A percentile compares a stretch with the other conserved stretches of the same genome.
These are phyloP conservation scores for Papilio helenus DNA, from an alignment of 1,140 invertebrate species.

Conservation along the genomic window DNA sequence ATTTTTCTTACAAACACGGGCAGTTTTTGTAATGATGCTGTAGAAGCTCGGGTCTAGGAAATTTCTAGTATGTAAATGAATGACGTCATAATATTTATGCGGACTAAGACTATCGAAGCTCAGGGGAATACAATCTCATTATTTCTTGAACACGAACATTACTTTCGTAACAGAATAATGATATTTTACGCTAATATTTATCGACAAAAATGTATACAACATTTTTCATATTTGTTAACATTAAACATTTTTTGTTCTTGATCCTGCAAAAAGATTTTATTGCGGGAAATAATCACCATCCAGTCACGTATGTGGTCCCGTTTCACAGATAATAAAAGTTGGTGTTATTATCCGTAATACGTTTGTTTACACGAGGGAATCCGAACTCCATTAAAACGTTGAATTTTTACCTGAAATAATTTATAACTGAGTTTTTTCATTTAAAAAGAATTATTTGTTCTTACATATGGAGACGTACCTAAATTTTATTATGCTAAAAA, in stretches of 20 bases:
- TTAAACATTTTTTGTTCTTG: background rate
- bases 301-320: conserved; percentile 12
- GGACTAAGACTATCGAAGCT: background rate
- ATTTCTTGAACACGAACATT: background rate
- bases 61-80: background rate
- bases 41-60: background rate
- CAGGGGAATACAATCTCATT: background rate
- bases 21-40: background rate
- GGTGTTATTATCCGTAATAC: conserved; percentile 2
- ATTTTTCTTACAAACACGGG: background rate
- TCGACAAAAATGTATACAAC: background rate
- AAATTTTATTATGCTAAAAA: too few relatives aligned
- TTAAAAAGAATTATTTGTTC: background rate
- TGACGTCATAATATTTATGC: background rate
- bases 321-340: conserved; percentile 23
- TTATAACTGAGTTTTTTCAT: background rate
- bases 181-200: background rate
- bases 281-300: background rate
- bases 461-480: too few relatives aligned
- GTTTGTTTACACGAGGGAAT: background rate
- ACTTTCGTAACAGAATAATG: background rate
- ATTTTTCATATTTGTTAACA: background rate
- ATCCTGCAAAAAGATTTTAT: background rate
- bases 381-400: background rate
- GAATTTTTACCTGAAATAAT: background rate